These are phyloP conservation scores for Trichopoda pennipes DNA, from an alignment of 2,888 invertebrate species.

Conservation along the genomic window DNA sequence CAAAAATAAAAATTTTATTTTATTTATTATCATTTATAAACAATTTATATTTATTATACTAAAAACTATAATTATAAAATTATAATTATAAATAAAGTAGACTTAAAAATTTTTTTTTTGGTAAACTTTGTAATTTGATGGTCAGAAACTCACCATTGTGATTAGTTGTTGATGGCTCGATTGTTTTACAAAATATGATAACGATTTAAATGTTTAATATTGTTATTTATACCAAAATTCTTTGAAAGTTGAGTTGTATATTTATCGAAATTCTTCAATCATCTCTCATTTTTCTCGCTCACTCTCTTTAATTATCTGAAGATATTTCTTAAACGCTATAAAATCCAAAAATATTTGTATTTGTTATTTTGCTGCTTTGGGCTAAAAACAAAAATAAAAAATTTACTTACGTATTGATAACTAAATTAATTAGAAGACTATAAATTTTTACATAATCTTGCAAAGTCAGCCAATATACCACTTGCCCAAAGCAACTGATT, in stretches of 20 bases:
- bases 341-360: background rate
- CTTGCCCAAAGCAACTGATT: constrained; percentile 1
- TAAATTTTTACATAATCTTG: constrained; percentile 38
- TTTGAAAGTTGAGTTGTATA: background rate
- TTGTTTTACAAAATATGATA: constrained; percentile 50
- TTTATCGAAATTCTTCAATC: constrained; percentile 23
- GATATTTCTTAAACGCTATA: too few species aligned
- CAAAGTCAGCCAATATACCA: background rate
- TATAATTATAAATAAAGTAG: too few species aligned
- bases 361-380: background rate
- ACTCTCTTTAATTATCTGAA: constrained; percentile 12
- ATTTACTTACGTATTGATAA: background rate
- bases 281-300: constrained; percentile 2
- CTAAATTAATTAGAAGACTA: background rate
- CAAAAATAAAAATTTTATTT: background rate
- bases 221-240: constrained; percentile 60
- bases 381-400: background rate
- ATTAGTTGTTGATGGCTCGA: constrained; percentile 41
- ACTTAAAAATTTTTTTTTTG: too few species aligned
- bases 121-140: background rate
- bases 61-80: too few species aligned
- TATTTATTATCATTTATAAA: background rate
- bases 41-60: too few species aligned
- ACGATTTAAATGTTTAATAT: constrained; percentile 10
- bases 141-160: constrained; percentile 57